Evolutionary conservation across 2,797 vertebrate species (phyloP), one percentile per base, ranked within the genome.

Genomic region (Menidia menidia): DNA sequence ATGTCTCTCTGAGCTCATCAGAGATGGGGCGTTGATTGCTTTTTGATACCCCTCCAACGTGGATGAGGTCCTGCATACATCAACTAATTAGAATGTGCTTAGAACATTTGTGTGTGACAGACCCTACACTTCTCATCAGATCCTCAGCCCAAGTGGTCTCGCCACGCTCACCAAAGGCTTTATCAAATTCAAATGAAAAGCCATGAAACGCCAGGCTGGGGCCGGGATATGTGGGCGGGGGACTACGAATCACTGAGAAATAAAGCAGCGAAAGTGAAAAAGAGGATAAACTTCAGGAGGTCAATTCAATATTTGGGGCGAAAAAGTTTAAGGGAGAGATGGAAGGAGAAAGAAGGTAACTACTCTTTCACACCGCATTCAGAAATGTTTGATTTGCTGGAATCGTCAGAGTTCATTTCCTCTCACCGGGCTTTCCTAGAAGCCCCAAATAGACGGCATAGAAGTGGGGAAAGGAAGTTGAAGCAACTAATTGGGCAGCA

Each of bases 1-100:
- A 85, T 89, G 89, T 91, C 84, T 80, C 87, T 89, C 84, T 87
- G 83, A 92, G 89, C 93, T 95, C 93, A 94, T 94, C 94, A 94
- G 91, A 86, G 89, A 94, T 94, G 94, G 92, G 92, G 93, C 89
- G 93, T 93, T 95, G 94, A 95, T 95, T 95, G 93, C 93, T 94
- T 95, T 94, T 94, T 95, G 94, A 95, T 94, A 92, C 90, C 87
- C 89, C 93, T 95, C 94, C 94, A 95, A 93, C 62, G 89, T 94
- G 94, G 93, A 94, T 84, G 81, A 84, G 85, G 90, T 94, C 92
- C 93, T 93, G 93, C 93, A 94, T 93, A 93, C 91, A 95, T 93
- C 92, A 93, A 89, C 89, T 93, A 94, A 94, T 93, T 93, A 94
- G 88, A 92, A 92, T 80, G 88, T 91, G 86, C 92, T 93, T 90